Evolutionary conservation across 2,113 vertebrate species (phyloP), one percentile per base, ranked within the genome.

Genomic region (Brachionichthys hirsutus): DNA sequence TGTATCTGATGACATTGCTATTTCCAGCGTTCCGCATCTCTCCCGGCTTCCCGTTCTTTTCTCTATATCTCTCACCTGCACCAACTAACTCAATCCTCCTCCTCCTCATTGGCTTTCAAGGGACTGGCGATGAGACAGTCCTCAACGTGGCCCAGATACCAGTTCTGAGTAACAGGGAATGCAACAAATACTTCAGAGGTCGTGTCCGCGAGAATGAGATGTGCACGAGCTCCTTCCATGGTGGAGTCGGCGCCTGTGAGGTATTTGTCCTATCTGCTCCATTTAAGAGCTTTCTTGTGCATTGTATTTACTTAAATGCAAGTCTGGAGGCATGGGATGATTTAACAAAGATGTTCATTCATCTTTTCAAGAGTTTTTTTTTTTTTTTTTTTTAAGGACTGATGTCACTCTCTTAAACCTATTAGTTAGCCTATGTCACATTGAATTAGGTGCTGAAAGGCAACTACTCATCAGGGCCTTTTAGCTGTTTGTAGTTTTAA

Each of bases 171-270:
- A 95, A 96, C 45, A 72, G 70, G 0, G 89, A 95, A 1, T 99
- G 96, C 83, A 93, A 94, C 6, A 52, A 52, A 3, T 94, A 90
- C 1, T 92, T 94, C 80, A 89, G 91, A 2, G 93, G 94, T 40
- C 94, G 89, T 0, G 84, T 97, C 14, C 92, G 86, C 5, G 94
- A 95, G 72, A 94, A 82, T 0, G 96, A 99, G 87, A 94, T 99
- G 89, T 99, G 96, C 82, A 98, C 97, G 0, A 75, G 66, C n/a
- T 88, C 92, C 0, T 86, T 95, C 74, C 67, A 78, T 0, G 90
- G 81, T 0, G 91, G 93, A 0, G 92, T 92, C 0, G 96, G 97
- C 0, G 95, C 96, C 49, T 99, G 97, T 3, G 96, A 99, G 94
- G 96, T 97, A 77, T 22, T 78, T 66, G 54, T 38, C 53, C 46